A percentile compares a stretch with the other conserved stretches of the same genome.
phyloP scores from a whole-genome alignment of 2,888 invertebrate genomes.

The Augiades crinisus region DNA sequence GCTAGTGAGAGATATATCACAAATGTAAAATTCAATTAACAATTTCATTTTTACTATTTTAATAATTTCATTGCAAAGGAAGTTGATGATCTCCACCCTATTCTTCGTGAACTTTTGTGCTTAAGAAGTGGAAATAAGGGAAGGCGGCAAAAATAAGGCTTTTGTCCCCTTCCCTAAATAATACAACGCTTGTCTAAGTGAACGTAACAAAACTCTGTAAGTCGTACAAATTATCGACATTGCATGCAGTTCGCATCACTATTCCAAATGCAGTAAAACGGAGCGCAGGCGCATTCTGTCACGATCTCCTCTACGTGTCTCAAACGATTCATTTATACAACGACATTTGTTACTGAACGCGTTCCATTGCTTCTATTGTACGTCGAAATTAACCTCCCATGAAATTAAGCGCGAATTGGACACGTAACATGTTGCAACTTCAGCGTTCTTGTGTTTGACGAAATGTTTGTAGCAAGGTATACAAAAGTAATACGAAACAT shows the following conservation, averaged over 20 bases:
- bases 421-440: constrained; percentile 11
- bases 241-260: constrained; percentile 26
- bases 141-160: too few species aligned
- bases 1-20: too few species aligned
- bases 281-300: constrained; percentile 60
- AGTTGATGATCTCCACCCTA: too few species aligned
- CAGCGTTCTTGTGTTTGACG: neutral
- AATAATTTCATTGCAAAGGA: too few species aligned
- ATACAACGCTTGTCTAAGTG: too few species aligned
- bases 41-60: too few species aligned
- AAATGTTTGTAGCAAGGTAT: neutral
- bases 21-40: too few species aligned
- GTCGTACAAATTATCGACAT: neutral
- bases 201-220: too few species aligned
- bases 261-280: constrained; percentile 36
- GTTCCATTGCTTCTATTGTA: constrained; percentile 16
- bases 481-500: neutral
- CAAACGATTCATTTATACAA: constrained; percentile 9
- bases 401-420: constrained; percentile 5
- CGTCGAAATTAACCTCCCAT: neutral
- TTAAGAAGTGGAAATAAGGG: too few species aligned
- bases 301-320: constrained; percentile 45
- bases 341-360: constrained; percentile 7
- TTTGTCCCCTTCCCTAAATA: too few species aligned
- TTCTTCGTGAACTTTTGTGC: too few species aligned